Conservation (phyloP, 2,888 invertebrate genomes). For the Elaeidobius kamerunicus region DNA sequence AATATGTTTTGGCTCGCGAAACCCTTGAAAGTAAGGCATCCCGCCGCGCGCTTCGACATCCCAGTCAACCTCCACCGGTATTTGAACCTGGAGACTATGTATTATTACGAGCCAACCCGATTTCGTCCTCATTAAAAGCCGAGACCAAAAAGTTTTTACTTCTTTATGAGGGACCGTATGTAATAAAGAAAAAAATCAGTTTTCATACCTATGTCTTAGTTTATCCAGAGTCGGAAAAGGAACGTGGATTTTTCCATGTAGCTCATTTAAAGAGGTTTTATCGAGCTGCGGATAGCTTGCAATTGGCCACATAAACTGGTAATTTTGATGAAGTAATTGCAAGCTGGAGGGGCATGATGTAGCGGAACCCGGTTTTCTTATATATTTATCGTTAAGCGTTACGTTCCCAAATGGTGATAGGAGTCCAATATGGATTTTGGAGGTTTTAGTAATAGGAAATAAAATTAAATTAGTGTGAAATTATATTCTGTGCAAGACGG, state of each 20-base stretch:
- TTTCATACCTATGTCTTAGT: background rate
- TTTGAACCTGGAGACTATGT: conserved; percentile 9
- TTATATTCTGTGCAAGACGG: too few species aligned
- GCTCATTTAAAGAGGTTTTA: background rate
- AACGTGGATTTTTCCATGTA: background rate
- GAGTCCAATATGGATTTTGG: too few species aligned
- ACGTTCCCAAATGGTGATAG: too few species aligned
- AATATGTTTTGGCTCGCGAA: background rate
- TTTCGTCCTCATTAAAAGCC: conserved; percentile 11
- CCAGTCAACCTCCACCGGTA: background rate
- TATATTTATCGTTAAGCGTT: too few species aligned
- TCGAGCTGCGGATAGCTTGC: background rate
- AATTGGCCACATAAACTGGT: too few species aligned
- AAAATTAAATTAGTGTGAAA: too few species aligned
- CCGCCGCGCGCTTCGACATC: background rate
- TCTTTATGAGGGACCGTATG: conserved; percentile 12
- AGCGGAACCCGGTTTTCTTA: too few species aligned
- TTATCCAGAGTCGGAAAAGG: background rate
- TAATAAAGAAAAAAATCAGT: background rate
- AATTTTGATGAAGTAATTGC: background rate
- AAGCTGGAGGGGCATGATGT: background rate
- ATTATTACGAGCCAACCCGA: conserved; percentile 5
- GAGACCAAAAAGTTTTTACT: conserved; percentile 13
- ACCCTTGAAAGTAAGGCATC: background rate
- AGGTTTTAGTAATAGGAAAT: too few species aligned